These are phyloP conservation scores for Sitobion miscanthi DNA, from an alignment of 1,140 invertebrate genomes.

Conservation along the genomic window DNA sequence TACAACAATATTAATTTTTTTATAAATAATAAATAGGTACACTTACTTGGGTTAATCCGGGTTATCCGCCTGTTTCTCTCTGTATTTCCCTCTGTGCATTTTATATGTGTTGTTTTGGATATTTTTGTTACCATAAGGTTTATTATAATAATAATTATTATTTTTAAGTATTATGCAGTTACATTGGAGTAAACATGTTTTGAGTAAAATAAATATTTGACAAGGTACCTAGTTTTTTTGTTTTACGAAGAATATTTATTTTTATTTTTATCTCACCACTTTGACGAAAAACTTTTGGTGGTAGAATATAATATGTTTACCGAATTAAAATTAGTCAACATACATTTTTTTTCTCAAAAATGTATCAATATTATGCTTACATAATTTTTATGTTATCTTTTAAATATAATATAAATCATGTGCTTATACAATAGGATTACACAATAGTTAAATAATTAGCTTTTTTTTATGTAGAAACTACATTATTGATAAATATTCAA, in stretches of 20 bases:
- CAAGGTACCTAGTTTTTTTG: background rate
- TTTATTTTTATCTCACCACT: background rate
- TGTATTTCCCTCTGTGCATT: background rate
- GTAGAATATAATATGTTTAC: background rate
- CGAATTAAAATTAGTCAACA: too few species aligned
- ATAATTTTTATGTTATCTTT: too few species aligned
- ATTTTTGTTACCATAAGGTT: background rate
- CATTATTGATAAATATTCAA: background rate
- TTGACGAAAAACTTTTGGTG: background rate
- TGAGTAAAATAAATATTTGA: background rate
- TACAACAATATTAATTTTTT: background rate
- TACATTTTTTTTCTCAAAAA: background rate
- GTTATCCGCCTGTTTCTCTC: background rate
- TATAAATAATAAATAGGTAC: background rate
- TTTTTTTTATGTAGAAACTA: background rate
- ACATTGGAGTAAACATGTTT: background rate
- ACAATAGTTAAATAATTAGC: too few species aligned
- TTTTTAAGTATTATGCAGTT: background rate
- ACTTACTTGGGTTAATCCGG: background rate
- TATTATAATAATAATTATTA: background rate
- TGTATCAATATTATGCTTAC: background rate
- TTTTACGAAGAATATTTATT: too few species aligned
- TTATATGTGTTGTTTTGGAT: background rate
- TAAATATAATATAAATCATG: too few species aligned
- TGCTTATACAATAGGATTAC: too few species aligned